Evolutionary conservation across 2,113 vertebrate species (phyloP), one percentile per base, ranked within the genome.

Genomic region (Chaetura pelagica): DNA sequence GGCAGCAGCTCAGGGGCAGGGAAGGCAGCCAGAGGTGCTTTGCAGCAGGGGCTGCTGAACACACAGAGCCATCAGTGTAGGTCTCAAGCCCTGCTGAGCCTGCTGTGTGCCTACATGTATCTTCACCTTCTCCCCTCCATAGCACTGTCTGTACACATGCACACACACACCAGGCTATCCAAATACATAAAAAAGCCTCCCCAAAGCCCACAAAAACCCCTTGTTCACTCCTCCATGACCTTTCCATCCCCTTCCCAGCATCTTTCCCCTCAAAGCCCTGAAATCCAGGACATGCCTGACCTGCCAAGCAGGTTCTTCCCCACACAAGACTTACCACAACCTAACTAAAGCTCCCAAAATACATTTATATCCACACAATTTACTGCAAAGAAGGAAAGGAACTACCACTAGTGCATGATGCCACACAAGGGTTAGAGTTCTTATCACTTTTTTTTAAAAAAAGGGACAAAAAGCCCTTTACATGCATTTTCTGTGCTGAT

Each of bases 11-110:
- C 3, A 0, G 7, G 54, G 38, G 30, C 67, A 54, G 40, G 24
- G 57, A 4, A 84, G 34, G 29, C 3, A 44, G 49, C 11, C 0
- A 0, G 9, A 42, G 11, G 40, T 42, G n/a, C 21, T 51, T 12
- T 30, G 74, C 30, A 15, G 5, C 0, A 32, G 44, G 7, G n/a
- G 10, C 8, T 2, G 0, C 29, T 46, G 78, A 49, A 51, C 27
- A 10, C 3, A 6, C 44, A 68, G n/a, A 18, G 44, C 14, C 59
- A 17, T 18, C 8, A 9, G 21, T 69, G 35, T 12, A 49, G 20
- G 18, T 13, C 58, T 32, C 14, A 30, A 34, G 15, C 42, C 29
- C 3, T 22, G 24, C 27, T 63, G 4, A 10, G 15, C 15, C 2
- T 9, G 7, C 49, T 27, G 18, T 16, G 15, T 9, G 4, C 49